Evolutionary conservation across 2,113 vertebrate species (phyloP), one percentile per base, ranked within the genome.

Genomic region (Catharus minimus): DNA sequence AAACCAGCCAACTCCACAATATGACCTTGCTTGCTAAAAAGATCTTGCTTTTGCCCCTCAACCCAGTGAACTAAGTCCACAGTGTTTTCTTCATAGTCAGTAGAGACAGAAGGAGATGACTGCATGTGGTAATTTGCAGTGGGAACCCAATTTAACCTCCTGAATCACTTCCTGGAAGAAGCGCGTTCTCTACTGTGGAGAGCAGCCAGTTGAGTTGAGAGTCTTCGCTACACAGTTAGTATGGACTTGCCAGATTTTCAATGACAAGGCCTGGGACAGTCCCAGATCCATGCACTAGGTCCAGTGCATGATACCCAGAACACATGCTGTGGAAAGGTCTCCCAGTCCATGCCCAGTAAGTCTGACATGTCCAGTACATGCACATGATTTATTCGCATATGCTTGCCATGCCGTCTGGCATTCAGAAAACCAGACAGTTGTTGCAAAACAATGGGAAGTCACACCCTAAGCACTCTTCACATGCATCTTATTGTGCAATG

Each of bases 91-190:
- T 44, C 44, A n/a, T 5, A 28, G 19, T 57, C 33, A 20, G 15
- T 6, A 24, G 30, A 53, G 22, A 77, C 5, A n/a, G 56, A 33
- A 14, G 11, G 5, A 15, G n/a, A 56, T 0, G 7, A 41, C 49
- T 75, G 49, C 49, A 68, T 7, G 0, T 2, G 8, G 15, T 44
- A 84, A 72, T 82, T 27, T 58, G 24, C 41, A 60, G 53, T 1
- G 46, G 36, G 30, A 92, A 57, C 9, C 19, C 41, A 56, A 93
- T 82, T 61, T 49, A 92, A 62, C 30, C 47, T 77, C 36, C 60
- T 89, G 71, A 89, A 93, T 89, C 66, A 53, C 62, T 57, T 90
- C 46, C 84, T 82, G 71, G 46, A 92, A 82, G 46, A 73, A 88
- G 68, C 0, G 0, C 5, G 2, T 52, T 71, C 56, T 38, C 53